Evolutionary conservation across 2,888 invertebrate genomes (phyloP).

Genomic region (Cyaniris semiargus): DNA sequence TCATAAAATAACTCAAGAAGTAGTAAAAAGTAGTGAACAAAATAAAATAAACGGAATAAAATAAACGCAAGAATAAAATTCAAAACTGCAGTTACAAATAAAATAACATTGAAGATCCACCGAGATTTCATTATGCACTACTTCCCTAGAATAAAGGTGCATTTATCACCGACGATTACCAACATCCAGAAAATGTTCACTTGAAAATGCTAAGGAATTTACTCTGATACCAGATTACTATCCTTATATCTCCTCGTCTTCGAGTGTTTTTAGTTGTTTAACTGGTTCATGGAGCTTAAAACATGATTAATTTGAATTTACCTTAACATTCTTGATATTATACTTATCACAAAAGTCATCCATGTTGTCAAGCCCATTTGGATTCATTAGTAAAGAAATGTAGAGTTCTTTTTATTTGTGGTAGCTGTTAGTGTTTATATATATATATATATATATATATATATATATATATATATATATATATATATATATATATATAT

Average conservation of each 20-base stretch:
- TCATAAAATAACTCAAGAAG: neutral
- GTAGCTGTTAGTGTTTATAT: no score
- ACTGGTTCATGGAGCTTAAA: neutral
- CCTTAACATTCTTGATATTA: neutral
- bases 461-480: no score
- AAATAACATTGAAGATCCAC: slow-evolving; percentile 17
- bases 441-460: no score
- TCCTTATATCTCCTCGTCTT: slow-evolving; percentile 26
- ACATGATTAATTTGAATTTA: neutral
- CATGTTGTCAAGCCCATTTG: no score
- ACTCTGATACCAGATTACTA: slow-evolving; percentile 24
- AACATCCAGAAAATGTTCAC: slow-evolving; percentile 22
- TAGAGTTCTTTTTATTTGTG: no score
- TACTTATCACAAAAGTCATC: neutral
- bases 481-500: no score
- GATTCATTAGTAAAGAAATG: no score
- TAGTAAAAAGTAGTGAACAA: neutral
- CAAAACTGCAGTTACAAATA: slow-evolving; percentile 25
- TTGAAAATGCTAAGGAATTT: slow-evolving; percentile 19
- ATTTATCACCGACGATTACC: slow-evolving; percentile 24
- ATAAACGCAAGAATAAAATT: slow-evolving; percentile 19
- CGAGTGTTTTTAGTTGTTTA: slow-evolving; percentile 13
- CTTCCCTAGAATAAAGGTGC: neutral
- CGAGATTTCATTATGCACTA: slow-evolving; percentile 18
- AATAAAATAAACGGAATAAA: slow-evolving; percentile 16